Percentiles rank a stretch among this genome's conserved stretches.
These are phyloP conservation scores for Noctuana brunneofusca DNA, from an alignment of 2,888 invertebrate genomes.

Conservation along the genomic window DNA sequence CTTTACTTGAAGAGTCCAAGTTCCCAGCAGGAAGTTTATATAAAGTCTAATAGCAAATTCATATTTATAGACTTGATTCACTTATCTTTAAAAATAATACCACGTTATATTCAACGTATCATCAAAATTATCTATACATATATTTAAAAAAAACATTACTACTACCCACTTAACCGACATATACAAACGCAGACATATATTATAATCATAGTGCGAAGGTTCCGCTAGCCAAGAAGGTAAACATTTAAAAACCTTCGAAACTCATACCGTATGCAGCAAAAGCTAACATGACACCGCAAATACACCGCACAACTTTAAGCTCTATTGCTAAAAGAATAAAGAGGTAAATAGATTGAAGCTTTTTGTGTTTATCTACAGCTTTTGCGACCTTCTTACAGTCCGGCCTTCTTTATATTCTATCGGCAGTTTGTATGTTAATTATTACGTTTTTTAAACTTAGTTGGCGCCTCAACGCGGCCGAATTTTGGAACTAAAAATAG, in stretches of 20 bases:
- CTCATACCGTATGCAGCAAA: constrained; percentile 10
- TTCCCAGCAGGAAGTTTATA: too few relatives aligned
- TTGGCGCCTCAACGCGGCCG: constrained; percentile 39
- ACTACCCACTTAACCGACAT: constrained; percentile 4
- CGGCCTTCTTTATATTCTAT: constrained; percentile 41
- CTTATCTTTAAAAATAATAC: too few relatives aligned
- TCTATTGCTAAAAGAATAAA: background rate
- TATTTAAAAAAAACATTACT: background rate
- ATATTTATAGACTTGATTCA: background rate
- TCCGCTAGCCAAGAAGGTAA: constrained; percentile 32
- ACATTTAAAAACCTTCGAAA: constrained; percentile 32
- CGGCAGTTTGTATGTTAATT: constrained; percentile 45
- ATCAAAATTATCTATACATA: background rate
- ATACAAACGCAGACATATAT: constrained; percentile 16
- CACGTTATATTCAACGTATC: background rate
- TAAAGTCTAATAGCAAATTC: too few relatives aligned
- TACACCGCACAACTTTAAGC: background rate
- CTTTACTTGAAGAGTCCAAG: too few relatives aligned
- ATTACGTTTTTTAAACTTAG: constrained; percentile 39
- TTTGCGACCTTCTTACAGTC: constrained; percentile 20
- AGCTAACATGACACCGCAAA: background rate
- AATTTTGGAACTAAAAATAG: constrained; percentile 36
- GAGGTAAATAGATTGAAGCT: background rate
- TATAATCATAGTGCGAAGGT: constrained; percentile 30
- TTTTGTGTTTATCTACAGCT: background rate